These are phyloP conservation scores for Microctenopoma steveboyesi DNA, from an alignment of 2,797 vertebrate genomes.

Conservation along the genomic window DNA sequence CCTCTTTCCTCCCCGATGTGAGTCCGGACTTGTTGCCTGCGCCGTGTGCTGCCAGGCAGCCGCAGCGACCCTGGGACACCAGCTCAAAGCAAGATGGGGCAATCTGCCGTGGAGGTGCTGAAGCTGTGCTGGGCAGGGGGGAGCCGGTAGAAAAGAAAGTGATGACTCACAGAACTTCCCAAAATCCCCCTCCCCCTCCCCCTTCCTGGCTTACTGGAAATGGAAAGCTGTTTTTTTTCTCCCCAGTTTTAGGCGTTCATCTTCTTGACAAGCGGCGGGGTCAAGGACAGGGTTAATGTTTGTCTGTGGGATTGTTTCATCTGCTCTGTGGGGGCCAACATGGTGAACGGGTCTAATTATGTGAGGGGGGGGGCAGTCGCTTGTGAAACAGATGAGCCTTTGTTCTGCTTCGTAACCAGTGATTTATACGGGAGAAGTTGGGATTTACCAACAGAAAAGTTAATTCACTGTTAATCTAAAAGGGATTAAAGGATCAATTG, in stretches of 20 bases:
- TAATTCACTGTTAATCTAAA: constrained; percentile 49
- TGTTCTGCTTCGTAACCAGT: constrained; percentile 65
- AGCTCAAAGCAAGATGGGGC: constrained; percentile 61
- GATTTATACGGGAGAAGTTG: constrained; percentile 36
- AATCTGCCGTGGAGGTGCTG: constrained; percentile 66
- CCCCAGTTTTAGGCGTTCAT: constrained; percentile 66
- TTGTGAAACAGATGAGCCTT: constrained; percentile 72
- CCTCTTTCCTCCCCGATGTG: too few relatives aligned
- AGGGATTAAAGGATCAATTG: constrained; percentile 45
- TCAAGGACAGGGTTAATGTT: constrained; percentile 75
- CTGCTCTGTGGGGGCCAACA: constrained; percentile 48
- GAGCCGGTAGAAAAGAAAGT: constrained; percentile 79
- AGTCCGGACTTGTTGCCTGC: too few relatives aligned
- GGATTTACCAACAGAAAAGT: constrained; percentile 53
- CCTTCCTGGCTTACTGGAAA: constrained; percentile 84
- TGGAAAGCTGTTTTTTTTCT: constrained; percentile 73
- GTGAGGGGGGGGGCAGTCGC: constrained; percentile 26
- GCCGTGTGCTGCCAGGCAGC: constrained; percentile 58
- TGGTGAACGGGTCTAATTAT: constrained; percentile 67
- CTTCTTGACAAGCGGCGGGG: constrained; percentile 77
- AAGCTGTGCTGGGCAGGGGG: constrained; percentile 28
- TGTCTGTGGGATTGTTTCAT: constrained; percentile 76
- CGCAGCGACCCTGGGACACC: constrained; percentile 42
- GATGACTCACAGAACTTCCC: constrained; percentile 87
- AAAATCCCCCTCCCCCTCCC: constrained; percentile 79